Conservation (phyloP, 2,888 invertebrate species). For the Argynnis bischoffii region DNA sequence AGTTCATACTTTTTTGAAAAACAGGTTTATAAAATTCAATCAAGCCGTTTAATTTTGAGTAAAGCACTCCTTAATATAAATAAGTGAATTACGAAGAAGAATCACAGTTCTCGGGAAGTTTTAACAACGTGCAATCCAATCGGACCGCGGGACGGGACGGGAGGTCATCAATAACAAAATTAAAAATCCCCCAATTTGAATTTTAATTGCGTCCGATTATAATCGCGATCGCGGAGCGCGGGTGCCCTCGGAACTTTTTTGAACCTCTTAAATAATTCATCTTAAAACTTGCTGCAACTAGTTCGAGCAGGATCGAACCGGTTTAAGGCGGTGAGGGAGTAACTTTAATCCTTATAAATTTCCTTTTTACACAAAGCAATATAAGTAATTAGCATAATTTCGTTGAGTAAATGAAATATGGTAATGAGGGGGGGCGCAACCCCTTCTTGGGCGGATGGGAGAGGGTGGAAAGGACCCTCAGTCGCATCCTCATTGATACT, state of each 20-base stretch:
- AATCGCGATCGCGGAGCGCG: slow-evolving; percentile 75
- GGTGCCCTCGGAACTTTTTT: slow-evolving; percentile 57
- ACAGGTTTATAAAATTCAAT: slow-evolving; percentile 28
- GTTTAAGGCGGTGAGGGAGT: slow-evolving; percentile 59
- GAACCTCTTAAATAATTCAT: slow-evolving; percentile 74
- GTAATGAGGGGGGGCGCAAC: slow-evolving; percentile 78
- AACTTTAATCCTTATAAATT: slow-evolving; percentile 83
- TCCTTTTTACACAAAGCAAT: slow-evolving; percentile 83
- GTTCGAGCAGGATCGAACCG: slow-evolving; percentile 60
- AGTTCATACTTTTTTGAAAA: slow-evolving; percentile 1
- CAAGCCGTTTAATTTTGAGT: slow-evolving; percentile 35
- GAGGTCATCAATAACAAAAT: slow-evolving; percentile 79
- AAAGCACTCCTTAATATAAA: slow-evolving; percentile 49
- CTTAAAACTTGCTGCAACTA: slow-evolving; percentile 65
- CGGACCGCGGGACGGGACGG: slow-evolving; percentile 61
- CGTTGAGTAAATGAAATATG: slow-evolving; percentile 83
- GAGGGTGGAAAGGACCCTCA: slow-evolving; percentile 64
- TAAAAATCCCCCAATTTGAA: slow-evolving; percentile 81
- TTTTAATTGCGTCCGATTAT: slow-evolving; percentile 81
- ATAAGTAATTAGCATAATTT: slow-evolving; percentile 83
- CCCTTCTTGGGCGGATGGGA: slow-evolving; percentile 67
- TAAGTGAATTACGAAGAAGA: slow-evolving; percentile 60
- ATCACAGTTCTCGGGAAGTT: slow-evolving; percentile 64
- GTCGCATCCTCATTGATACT: slow-evolving; percentile 79
- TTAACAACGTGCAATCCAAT: slow-evolving; percentile 71